Evolutionary conservation across 2,797 vertebrate genomes (phyloP), one percentile per base, ranked within the genome.

Genomic region (Hybognathus amarus): DNA sequence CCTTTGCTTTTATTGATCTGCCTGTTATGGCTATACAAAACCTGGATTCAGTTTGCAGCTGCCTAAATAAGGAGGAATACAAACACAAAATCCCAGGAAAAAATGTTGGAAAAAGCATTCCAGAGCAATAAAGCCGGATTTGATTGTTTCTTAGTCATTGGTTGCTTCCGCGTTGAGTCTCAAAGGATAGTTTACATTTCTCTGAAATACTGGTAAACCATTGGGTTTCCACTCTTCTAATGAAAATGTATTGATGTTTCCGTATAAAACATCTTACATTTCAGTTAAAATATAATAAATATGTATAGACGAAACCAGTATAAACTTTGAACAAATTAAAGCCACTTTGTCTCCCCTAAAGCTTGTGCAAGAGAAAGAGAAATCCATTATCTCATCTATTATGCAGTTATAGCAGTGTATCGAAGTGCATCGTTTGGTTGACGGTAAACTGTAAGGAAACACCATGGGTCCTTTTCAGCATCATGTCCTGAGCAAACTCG

Each of bases 391-490:
- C 59, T 75, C 13, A 56, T 82, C 70, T 30, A 64, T 54, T 79
- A 69, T 86, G 83, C 45, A 80, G 70, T 61, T 83, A 70, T 79
- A 83, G 88, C 66, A 82, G 79, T 80, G 64, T 80, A 76, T 74
- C 30, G 86, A 79, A 77, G n/a, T 50, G 79, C 6, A 17, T 89
- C 76, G 67, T 68, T 79, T 78, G 15, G 78, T 75, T 83, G 82
- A 84, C 76, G 56, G 67, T 66, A 52, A 73, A 75, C 80, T 80
- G 88, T 78, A 85, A 81, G 77, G 80, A 80, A 82, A 64, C 63
- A 61, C 54, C 85, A 9, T 30, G 6, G 33, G 54, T 61, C 85
- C 69, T 45, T 30, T 64, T 79, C 61, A 69, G 68, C 59, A 70
- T 77, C 22, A n/a, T 45, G 63, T 79, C 71, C 63, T 86, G 56